Percentiles rank a stretch among this genome's conserved stretches.
Conservation (phyloP, 2,113 vertebrate genomes). For the Bubo blakistoni region DNA sequence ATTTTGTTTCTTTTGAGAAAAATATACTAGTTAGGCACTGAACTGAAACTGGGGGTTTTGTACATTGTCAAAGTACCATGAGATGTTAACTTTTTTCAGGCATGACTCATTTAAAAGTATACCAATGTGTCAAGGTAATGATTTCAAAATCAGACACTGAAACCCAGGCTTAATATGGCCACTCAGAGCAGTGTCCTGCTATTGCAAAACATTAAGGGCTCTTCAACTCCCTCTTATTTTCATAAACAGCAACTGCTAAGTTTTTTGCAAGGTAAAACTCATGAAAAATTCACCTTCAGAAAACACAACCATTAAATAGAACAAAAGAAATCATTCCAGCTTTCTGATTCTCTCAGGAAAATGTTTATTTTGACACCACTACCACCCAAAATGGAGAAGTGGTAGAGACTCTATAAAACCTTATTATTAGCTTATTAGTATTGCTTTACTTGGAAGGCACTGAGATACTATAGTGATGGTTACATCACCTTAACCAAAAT, state of each 20-base stretch:
- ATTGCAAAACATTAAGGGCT: not conserved
- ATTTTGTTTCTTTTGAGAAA: not conserved
- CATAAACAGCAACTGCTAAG: not conserved
- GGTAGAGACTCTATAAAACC: not conserved
- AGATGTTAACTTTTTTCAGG: not conserved
- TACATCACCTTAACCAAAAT: not conserved
- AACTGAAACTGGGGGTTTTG: not conserved
- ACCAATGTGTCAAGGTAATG: not conserved
- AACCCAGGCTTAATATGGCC: not conserved
- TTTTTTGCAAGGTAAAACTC: not conserved
- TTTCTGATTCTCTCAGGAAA: not conserved
- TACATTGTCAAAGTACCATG: not conserved
- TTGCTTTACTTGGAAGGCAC: constrained; percentile 19
- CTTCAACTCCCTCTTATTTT: not conserved
- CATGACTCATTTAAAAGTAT: not conserved
- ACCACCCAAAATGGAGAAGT: not conserved
- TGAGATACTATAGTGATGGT: not conserved
- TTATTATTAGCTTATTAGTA: constrained; percentile 5
- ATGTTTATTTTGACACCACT: not conserved
- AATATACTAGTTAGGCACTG: not conserved
- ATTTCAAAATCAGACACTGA: not conserved
- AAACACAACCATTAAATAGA: not conserved
- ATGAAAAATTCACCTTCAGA: not conserved
- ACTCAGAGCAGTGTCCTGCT: not conserved
- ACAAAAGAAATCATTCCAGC: not conserved